Percentiles rank a stretch among this genome's conserved stretches.
phyloP scores from a whole-genome alignment of 2,797 vertebrate genomes.

The Iguana delicatissima region DNA sequence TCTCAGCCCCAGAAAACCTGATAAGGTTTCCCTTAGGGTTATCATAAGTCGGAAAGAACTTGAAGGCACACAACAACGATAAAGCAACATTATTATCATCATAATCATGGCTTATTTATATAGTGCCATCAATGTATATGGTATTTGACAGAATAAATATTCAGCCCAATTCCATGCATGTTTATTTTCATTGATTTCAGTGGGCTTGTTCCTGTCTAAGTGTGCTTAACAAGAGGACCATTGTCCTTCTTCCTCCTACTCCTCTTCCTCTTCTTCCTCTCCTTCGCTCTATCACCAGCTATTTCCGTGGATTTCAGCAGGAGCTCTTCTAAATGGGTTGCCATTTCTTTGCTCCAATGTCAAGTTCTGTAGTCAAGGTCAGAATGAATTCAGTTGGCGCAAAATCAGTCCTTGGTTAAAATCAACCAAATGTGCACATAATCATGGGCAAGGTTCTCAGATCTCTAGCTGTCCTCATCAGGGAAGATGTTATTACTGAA shows the following conservation, averaged over 20 bases:
- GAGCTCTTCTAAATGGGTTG: background rate
- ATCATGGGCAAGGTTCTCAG: background rate
- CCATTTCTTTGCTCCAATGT: background rate
- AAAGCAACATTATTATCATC: too few species aligned
- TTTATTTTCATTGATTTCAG: background rate
- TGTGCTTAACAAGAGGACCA: background rate
- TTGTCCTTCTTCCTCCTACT: too few species aligned
- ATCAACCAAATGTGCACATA: background rate
- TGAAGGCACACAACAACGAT: too few species aligned
- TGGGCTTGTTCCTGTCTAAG: background rate
- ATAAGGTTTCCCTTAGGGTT: too few species aligned
- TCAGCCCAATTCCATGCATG: background rate
- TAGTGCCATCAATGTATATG: too few species aligned
- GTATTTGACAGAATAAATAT: too few species aligned
- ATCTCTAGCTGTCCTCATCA: background rate
- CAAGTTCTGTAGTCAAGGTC: too few species aligned
- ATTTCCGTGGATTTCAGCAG: constrained; percentile 1
- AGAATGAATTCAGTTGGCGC: too few species aligned
- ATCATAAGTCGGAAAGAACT: too few species aligned
- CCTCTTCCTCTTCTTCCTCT: too few species aligned
- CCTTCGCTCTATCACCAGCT: background rate
- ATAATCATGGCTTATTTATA: too few species aligned
- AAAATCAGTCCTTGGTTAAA: background rate
- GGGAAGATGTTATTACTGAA: background rate
- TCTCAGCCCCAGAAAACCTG: too few species aligned